Evolutionary conservation across 2,797 vertebrate genomes (phyloP).

Genomic region (Typhlichthys subterraneus): DNA sequence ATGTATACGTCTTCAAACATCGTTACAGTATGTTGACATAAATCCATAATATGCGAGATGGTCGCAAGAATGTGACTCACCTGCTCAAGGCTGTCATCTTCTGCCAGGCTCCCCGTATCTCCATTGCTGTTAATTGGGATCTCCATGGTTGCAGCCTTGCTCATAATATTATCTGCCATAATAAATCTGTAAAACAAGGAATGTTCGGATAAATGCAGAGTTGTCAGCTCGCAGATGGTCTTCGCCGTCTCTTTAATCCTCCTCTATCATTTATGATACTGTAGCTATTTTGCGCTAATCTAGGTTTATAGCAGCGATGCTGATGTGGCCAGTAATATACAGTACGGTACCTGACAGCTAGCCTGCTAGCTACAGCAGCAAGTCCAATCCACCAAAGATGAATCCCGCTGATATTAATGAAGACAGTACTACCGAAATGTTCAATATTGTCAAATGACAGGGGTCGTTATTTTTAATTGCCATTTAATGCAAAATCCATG

Average conservation of each 20-base stretch:
- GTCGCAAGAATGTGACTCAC: conserved; percentile 57
- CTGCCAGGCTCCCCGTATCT: conserved; percentile 85
- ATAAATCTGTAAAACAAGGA: conserved; percentile 60
- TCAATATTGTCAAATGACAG: conserved; percentile 9
- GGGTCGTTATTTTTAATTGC: conserved; percentile 21
- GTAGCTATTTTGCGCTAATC: conserved; percentile 36
- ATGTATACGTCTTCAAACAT: background rate
- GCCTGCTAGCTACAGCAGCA: conserved; percentile 42
- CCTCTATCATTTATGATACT: background rate
- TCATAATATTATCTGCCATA: conserved; percentile 93
- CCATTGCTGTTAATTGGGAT: conserved; percentile 96
- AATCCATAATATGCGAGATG: background rate
- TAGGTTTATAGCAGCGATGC: conserved; percentile 43
- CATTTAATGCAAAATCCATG: conserved; percentile 39
- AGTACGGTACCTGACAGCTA: conserved; percentile 47
- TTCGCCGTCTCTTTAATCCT: background rate
- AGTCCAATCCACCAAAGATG: conserved; percentile 24
- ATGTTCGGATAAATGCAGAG: background rate
- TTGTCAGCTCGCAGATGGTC: background rate
- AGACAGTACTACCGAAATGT: background rate
- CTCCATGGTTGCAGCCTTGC: conserved; percentile 97
- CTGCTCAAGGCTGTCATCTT: conserved; percentile 95
- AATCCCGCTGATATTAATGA: conserved; percentile 11
- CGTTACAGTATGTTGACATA: background rate
- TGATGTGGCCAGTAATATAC: conserved; percentile 56